These are phyloP conservation scores for Chesias legatella DNA, from an alignment of 2,888 invertebrate species.

Conservation along the genomic window DNA sequence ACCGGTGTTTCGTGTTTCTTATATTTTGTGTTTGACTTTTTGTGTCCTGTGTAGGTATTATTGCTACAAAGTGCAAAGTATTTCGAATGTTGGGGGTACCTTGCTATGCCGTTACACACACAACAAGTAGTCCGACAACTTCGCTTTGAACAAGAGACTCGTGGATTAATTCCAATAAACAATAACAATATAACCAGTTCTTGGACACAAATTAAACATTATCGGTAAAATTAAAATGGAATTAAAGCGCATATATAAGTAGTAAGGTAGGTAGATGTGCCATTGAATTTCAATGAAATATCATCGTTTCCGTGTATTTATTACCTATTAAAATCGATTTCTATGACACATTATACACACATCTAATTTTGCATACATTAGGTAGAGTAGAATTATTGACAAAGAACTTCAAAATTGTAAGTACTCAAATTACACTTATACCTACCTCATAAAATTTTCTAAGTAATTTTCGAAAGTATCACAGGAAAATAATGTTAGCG, in stretches of 20 bases:
- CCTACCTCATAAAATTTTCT: no score
- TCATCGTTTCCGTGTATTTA: conserved; percentile 19
- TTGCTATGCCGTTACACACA: not conserved
- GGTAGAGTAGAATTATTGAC: no score
- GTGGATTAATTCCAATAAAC: conserved; percentile 1
- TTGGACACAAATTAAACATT: conserved; percentile 7
- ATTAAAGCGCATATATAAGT: conserved; percentile 20
- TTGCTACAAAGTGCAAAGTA: conserved; percentile 33
- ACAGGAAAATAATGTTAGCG: no score
- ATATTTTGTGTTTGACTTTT: not conserved
- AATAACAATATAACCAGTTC: conserved; percentile 22
- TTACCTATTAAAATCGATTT: conserved; percentile 8
- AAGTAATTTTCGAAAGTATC: no score
- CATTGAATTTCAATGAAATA: conserved; percentile 24
- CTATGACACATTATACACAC: conserved; percentile 2
- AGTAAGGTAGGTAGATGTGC: conserved; percentile 16
- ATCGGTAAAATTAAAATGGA: conserved; percentile 23
- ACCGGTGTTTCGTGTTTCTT: conserved; percentile 9
- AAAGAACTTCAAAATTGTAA: no score
- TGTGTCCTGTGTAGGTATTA: not conserved
- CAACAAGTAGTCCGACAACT: not conserved
- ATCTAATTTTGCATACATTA: no score
- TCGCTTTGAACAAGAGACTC: not conserved
- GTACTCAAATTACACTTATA: no score
- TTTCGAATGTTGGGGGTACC: conserved; percentile 23